phyloP scores from a whole-genome alignment of 2,797 vertebrate species.

The Macrochelys suwanniensis region DNA sequence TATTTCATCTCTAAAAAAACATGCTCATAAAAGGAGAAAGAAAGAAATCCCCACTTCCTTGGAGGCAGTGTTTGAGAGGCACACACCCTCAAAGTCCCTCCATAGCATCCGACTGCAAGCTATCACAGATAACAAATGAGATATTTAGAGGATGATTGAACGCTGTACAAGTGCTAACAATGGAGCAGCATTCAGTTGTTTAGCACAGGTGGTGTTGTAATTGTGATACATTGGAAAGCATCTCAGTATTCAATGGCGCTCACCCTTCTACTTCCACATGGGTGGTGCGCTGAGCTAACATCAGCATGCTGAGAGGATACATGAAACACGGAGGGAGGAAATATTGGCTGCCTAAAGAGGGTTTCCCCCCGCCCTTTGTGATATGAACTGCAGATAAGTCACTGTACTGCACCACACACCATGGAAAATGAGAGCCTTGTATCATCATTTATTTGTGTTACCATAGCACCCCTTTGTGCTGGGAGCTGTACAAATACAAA shows the following conservation, averaged over 20 bases:
- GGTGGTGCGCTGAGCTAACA: neutral
- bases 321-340: neutral
- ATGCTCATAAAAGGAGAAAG: neutral
- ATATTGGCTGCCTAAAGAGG: neutral
- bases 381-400: neutral
- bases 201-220: neutral
- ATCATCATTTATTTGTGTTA: neutral
- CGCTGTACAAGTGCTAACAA: neutral
- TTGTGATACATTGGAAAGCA: conserved; percentile 1
- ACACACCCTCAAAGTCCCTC: neutral
- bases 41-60: neutral
- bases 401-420: neutral
- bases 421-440: neutral
- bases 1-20: neutral
- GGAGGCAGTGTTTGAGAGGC: neutral
- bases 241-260: neutral
- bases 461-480: neutral
- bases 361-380: accelerated
- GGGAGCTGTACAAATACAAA: neutral
- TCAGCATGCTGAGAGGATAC: accelerated
- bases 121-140: neutral
- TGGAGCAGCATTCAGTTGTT: neutral
- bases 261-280: neutral
- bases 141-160: neutral
- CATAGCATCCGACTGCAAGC: neutral